Conservation (phyloP, 37 sponge, comb jelly and placozoan species). For the Halisarca cf. caerulea region DNA sequence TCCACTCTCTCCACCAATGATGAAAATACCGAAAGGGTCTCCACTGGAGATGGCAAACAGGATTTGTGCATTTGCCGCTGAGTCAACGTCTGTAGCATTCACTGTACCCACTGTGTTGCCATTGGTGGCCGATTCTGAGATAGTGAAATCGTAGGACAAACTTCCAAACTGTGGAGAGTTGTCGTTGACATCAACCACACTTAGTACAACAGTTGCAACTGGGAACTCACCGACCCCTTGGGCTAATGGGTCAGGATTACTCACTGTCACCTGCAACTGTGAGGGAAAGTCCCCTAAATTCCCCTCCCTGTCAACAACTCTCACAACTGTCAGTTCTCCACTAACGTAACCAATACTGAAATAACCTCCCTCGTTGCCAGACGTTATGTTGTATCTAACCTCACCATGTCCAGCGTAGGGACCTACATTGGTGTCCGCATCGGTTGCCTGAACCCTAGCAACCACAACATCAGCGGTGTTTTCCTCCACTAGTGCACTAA, state of each 20-base stretch:
- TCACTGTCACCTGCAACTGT: constrained; percentile 42
- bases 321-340: constrained; percentile 49
- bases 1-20: constrained; percentile 57
- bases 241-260: constrained; percentile 40
- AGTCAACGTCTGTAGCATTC: constrained; percentile 55
- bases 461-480: constrained; percentile 23
- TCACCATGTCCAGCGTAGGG: constrained; percentile 55
- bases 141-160: background rate
- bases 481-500: constrained; percentile 25
- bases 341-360: constrained; percentile 37
- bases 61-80: constrained; percentile 45
- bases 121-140: constrained; percentile 20
- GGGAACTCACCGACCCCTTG: background rate
- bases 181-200: constrained; percentile 60
- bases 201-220: constrained; percentile 19
- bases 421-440: constrained; percentile 54
- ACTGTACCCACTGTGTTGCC: constrained; percentile 25
- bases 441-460: constrained; percentile 41
- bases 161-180: constrained; percentile 57
- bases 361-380: constrained; percentile 52
- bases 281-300: background rate
- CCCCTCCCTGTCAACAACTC: constrained; percentile 58
- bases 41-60: constrained; percentile 50
- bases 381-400: constrained; percentile 38
- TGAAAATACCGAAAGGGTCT: constrained; percentile 36